Evolutionary conservation across 2,113 vertebrate species (phyloP).

Genomic region (Syrmaticus mikado): DNA sequence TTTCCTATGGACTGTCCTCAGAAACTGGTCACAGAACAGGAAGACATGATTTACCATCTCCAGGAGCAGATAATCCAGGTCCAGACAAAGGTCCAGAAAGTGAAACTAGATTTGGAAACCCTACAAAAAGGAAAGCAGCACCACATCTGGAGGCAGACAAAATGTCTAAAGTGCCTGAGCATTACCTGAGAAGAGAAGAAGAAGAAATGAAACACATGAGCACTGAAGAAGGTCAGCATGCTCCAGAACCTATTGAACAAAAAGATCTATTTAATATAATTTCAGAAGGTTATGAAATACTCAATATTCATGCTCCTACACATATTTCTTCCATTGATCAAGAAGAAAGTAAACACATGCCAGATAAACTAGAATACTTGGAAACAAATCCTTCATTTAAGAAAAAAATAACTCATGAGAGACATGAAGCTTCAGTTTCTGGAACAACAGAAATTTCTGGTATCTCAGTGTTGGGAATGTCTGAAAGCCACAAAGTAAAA

Average conservation of each 20-base stretch:
- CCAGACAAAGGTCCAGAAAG: constrained; percentile 23
- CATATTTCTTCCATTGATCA: constrained; percentile 89
- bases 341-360: constrained; percentile 88
- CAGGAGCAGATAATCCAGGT: neutral
- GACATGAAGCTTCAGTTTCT: neutral
- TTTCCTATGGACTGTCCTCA: neutral
- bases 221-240: constrained; percentile 31
- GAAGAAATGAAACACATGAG: neutral
- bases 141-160: neutral
- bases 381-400: constrained; percentile 83
- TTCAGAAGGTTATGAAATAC: constrained; percentile 93
- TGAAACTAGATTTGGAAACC: neutral
- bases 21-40: neutral
- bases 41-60: neutral
- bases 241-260: constrained; percentile 76
- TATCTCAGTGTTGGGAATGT: neutral
- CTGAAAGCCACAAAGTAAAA: neutral
- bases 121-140: neutral
- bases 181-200: constrained; percentile 5
- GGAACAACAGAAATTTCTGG: constrained; percentile 41
- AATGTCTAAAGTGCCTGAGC: neutral
- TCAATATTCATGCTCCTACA: constrained; percentile 90
- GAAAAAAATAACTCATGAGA: constrained; percentile 55
- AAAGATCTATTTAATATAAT: constrained; percentile 91
- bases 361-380: constrained; percentile 90